A percentile compares a stretch with the other conserved stretches of the same genome.
Evolutionary conservation across 1,140 invertebrate species (phyloP).

Genomic region (Drosophila funebris): DNA sequence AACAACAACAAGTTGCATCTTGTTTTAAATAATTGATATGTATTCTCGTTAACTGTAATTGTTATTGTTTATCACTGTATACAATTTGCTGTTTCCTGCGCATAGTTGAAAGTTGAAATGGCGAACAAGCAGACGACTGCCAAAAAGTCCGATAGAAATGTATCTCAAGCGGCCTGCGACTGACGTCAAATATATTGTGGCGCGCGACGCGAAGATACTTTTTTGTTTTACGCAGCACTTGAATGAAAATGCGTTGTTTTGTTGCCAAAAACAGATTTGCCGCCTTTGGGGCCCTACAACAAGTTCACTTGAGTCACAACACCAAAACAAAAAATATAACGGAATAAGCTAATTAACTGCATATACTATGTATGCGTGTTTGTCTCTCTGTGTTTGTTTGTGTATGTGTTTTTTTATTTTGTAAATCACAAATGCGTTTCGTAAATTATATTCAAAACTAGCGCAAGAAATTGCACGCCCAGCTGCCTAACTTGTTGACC

Average conservation of each 20-base stretch:
- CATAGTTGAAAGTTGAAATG: constrained; percentile 35
- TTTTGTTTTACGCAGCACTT: constrained; percentile 30
- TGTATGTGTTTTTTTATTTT: background rate
- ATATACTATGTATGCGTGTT: background rate
- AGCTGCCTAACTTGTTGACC: constrained; percentile 51
- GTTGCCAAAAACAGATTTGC: constrained; percentile 1
- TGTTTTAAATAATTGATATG: background rate
- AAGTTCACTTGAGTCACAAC: constrained; percentile 6
- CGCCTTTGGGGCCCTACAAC: background rate
- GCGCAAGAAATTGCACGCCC: constrained; percentile 44
- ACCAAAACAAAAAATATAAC: background rate
- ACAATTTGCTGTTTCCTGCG: constrained; percentile 1
- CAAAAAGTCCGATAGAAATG: constrained; percentile 8
- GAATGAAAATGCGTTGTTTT: constrained; percentile 11
- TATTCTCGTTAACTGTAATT: background rate
- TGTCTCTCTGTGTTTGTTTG: background rate
- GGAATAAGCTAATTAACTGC: background rate
- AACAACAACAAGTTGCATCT: background rate
- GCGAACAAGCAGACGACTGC: background rate
- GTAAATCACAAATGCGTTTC: background rate
- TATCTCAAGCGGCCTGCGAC: constrained; percentile 10
- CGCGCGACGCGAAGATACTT: constrained; percentile 11
- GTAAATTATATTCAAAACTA: constrained; percentile 22
- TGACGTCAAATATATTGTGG: constrained; percentile 34
- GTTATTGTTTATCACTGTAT: background rate